Percentiles rank a stretch among this genome's conserved stretches.
Evolutionary conservation across 2,797 vertebrate genomes (phyloP).

Genomic region (Prionace glauca): DNA sequence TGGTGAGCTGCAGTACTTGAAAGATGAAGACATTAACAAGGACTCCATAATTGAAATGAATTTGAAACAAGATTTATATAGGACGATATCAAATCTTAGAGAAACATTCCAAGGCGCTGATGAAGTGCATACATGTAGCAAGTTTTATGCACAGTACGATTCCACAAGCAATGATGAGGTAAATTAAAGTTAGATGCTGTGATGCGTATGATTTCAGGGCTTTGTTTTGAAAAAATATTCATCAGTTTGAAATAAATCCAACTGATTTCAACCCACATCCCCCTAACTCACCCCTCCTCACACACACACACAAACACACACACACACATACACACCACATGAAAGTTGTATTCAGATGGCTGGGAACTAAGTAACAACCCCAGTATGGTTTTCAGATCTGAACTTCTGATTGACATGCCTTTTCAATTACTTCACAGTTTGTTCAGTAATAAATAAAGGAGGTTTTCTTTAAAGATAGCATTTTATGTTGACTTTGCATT

Average conservation of each 20-base stretch:
- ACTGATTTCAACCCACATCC: background rate
- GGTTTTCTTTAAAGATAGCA: slow-evolving; percentile 48
- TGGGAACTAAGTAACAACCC: slow-evolving; percentile 43
- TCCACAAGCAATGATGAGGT: background rate
- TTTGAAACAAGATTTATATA: background rate
- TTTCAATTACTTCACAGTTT: slow-evolving; percentile 47
- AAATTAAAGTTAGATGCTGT: background rate
- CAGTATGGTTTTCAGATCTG: slow-evolving; percentile 34
- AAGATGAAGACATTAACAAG: too few species aligned
- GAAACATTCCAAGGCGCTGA: background rate
- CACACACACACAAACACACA: too few species aligned
- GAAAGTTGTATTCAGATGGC: slow-evolving; percentile 32
- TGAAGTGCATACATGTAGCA: background rate
- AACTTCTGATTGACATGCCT: slow-evolving; percentile 45
- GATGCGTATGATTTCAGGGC: background rate
- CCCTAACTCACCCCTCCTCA: background rate
- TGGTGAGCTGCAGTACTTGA: background rate
- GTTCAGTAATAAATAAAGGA: slow-evolving; percentile 45
- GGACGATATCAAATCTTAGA: background rate
- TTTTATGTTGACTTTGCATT: slow-evolving; percentile 46
- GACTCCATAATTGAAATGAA: background rate
- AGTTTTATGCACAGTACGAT: background rate
- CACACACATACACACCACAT: too few species aligned
- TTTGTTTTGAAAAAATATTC: background rate
- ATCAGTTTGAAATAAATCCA: background rate